These are phyloP conservation scores for Microplitis demolitor DNA, from an alignment of 1,140 invertebrate genomes.

Conservation along the genomic window DNA sequence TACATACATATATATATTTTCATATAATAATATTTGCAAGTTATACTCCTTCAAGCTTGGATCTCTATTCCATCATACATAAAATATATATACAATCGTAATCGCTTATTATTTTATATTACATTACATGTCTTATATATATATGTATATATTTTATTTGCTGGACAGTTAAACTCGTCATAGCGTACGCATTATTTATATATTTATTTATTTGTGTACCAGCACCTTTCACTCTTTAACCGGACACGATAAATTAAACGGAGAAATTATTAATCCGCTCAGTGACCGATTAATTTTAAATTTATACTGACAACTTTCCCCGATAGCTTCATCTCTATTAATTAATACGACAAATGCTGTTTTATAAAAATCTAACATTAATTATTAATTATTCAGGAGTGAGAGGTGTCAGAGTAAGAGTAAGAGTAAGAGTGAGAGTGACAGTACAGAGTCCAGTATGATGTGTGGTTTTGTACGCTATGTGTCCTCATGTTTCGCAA, in stretches of 20 bases:
- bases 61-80: no score
- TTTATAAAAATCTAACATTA: no score
- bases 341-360: neutral
- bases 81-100: slow-evolving; percentile 11
- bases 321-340: slow-evolving; percentile 43
- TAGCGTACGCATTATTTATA: neutral
- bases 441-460: neutral
- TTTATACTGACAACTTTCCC: slow-evolving; percentile 44
- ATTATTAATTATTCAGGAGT: no score
- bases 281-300: slow-evolving; percentile 36
- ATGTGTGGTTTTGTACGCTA: neutral
- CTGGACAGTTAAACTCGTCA: neutral
- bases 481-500: slow-evolving; percentile 16
- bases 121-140: neutral
- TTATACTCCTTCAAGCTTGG: no score
- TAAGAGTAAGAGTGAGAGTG: no score
- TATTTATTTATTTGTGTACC: slow-evolving; percentile 1
- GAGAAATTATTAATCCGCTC: slow-evolving; percentile 47
- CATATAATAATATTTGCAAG: neutral
- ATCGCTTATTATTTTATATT: slow-evolving; percentile 25
- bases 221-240: slow-evolving; percentile 52
- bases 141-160: neutral
- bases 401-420: no score
- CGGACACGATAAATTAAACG: slow-evolving; percentile 50
- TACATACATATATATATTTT: neutral